phyloP scores from a whole-genome alignment of 2,113 vertebrate species.

The Bothrops jararaca region DNA sequence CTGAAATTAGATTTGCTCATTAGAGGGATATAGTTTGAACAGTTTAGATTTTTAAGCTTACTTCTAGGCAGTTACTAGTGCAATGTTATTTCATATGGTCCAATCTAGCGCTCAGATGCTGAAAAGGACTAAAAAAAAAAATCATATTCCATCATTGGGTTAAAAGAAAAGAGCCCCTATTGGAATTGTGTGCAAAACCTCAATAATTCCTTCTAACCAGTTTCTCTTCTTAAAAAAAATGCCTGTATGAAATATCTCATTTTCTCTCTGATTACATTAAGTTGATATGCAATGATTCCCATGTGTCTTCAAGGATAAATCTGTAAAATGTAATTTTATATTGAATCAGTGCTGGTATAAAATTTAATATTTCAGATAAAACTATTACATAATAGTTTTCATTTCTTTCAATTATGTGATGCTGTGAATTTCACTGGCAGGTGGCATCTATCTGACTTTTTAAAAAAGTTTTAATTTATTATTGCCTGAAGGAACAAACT shows the following conservation, averaged over 20 bases:
- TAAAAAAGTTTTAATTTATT: conserved; percentile 58
- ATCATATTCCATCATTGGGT: neutral
- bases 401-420: conserved; percentile 55
- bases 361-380: conserved; percentile 45
- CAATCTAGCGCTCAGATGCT: neutral
- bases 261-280: conserved; percentile 15
- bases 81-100: neutral
- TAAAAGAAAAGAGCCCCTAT: neutral
- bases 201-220: neutral
- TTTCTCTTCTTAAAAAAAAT: neutral
- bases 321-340: neutral
- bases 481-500: conserved; percentile 58
- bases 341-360: conserved; percentile 1
- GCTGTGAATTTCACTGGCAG: conserved; percentile 44
- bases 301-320: conserved; percentile 16
- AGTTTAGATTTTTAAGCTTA: neutral
- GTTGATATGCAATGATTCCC: neutral
- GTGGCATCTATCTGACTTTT: conserved; percentile 56
- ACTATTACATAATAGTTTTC: conserved; percentile 39
- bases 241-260: neutral
- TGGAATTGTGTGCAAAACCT: neutral
- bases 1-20: neutral
- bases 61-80: neutral
- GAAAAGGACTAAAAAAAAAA: conserved; percentile 25
- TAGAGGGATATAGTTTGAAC: neutral